These are phyloP conservation scores for Gavialis gangeticus DNA, from an alignment of 2,113 vertebrate genomes.

Conservation along the genomic window DNA sequence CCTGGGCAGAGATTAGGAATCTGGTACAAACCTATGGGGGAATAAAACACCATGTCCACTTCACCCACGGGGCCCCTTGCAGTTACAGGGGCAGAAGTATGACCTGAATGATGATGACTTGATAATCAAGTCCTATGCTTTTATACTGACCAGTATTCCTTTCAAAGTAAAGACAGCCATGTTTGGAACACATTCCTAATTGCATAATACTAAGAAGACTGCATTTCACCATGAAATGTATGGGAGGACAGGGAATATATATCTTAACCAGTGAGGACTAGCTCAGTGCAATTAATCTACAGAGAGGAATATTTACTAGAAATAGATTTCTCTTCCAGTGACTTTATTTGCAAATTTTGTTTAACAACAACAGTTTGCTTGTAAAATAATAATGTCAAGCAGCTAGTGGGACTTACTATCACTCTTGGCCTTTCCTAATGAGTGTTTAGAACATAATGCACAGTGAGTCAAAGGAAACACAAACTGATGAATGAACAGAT, in stretches of 20 bases:
- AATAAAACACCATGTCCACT: background rate
- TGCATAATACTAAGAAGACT: background rate
- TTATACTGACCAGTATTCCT: background rate
- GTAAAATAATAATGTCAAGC: slow-evolving; percentile 46
- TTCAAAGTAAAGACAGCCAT: rapidly evolving
- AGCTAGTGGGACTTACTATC: slow-evolving; percentile 52
- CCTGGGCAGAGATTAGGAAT: background rate
- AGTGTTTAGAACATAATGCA: slow-evolving; percentile 40
- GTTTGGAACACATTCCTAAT: background rate
- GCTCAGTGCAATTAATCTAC: slow-evolving; percentile 41
- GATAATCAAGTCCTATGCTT: background rate
- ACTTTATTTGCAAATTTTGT: slow-evolving; percentile 61
- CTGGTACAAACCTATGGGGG: background rate
- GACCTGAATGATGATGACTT: background rate
- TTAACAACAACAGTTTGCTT: slow-evolving; percentile 61
- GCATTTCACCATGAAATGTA: background rate
- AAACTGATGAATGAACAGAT: slow-evolving; percentile 57
- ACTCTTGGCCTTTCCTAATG: slow-evolving; percentile 46
- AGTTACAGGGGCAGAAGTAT: background rate
- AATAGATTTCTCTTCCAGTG: slow-evolving; percentile 29
- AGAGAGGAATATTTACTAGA: slow-evolving; percentile 36
- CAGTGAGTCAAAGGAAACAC: slow-evolving; percentile 58
- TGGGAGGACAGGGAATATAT: background rate
- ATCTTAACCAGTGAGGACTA: slow-evolving; percentile 5
- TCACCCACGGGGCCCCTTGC: background rate